Evolutionary conservation across 2,113 vertebrate genomes (phyloP), one percentile per base, ranked within the genome.

Genomic region (Trogon melanurus): DNA sequence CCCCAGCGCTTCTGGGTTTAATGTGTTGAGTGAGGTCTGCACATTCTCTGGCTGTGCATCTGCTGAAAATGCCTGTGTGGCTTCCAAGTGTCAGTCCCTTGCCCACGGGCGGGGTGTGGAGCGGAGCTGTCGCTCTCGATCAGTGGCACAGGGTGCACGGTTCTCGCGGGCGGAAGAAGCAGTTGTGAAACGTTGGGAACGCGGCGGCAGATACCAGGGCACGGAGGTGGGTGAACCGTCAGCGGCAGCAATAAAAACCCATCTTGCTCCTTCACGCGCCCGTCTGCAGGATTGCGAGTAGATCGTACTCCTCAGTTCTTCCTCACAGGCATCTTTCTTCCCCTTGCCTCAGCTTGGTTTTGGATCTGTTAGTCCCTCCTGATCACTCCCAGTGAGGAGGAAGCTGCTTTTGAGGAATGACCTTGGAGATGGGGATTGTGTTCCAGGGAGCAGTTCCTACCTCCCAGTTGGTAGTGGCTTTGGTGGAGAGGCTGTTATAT

Each of bases 291-390:
- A n/a, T 26, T 0, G 0, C 1, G 5, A 22, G 21, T 21, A 45
- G 34, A 51, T 66, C 0, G 0, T 11, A 1, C 8, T 66, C 5
- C 15, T 57, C 17, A 11, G 0, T 9, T 75, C 23, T 34, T 93
- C 19, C 66, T 89, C 30, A 2, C 32, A 18, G n/a, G 17, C 5
- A 2, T 54, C 12, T 53, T 72, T 71, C 20, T 44, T 72, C 44
- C 0, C 0, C 29, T 91, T 0, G 0, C 65, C 53, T 91, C 32
- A 36, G 30, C 26, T 26, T 58, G 66, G 16, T 3, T 72, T 88
- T 34, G 30, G 67, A 30, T 76, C 53, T 3, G 1, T 44, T 38
- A 45, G 17, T 17, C 45, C 18, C 41, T 88, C 61, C 38, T 7
- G 11, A 18, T 57, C 8, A 7, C 48, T 85, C 21, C 34, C 62